phyloP scores from a whole-genome alignment of 2,113 vertebrate species.

The Cyphomyrus plagiostoma region DNA sequence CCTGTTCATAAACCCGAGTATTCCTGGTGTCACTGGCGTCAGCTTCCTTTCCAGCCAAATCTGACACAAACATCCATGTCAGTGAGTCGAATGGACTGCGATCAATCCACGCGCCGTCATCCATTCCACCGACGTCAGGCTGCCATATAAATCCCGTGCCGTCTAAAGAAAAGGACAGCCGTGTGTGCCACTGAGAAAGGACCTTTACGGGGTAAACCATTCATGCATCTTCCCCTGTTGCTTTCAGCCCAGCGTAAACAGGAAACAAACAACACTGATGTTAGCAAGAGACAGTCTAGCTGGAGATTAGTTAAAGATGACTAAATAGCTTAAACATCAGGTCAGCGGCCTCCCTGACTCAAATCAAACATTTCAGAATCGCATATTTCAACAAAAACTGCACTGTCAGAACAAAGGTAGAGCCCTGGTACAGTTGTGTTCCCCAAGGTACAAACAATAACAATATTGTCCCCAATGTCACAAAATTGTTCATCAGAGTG shows the following conservation, averaged over 20 bases:
- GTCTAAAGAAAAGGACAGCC: conserved; percentile 3
- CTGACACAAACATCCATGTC: neutral
- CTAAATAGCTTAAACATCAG: neutral
- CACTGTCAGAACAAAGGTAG: neutral
- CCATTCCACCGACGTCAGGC: neutral
- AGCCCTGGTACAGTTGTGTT: neutral
- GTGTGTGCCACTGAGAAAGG: neutral
- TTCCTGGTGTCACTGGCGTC: neutral
- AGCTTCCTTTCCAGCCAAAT: conserved; percentile 11
- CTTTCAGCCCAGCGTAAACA: neutral
- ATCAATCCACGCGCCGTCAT: neutral
- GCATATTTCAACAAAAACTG: neutral
- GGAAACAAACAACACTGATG: neutral
- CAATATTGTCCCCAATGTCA: neutral
- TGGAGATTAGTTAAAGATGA: conserved; percentile 10
- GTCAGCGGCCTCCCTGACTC: neutral
- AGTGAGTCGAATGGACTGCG: neutral
- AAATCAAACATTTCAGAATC: neutral
- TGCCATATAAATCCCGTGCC: neutral
- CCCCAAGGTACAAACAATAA: neutral
- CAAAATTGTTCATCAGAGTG: neutral
- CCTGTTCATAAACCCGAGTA: neutral
- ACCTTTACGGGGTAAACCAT: neutral
- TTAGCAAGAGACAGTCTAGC: conserved; percentile 7
- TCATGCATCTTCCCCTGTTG: neutral